Evolutionary conservation across 2,113 vertebrate species (phyloP), one percentile per base, ranked within the genome.

Genomic region (Microcebus ravelobensis): DNA sequence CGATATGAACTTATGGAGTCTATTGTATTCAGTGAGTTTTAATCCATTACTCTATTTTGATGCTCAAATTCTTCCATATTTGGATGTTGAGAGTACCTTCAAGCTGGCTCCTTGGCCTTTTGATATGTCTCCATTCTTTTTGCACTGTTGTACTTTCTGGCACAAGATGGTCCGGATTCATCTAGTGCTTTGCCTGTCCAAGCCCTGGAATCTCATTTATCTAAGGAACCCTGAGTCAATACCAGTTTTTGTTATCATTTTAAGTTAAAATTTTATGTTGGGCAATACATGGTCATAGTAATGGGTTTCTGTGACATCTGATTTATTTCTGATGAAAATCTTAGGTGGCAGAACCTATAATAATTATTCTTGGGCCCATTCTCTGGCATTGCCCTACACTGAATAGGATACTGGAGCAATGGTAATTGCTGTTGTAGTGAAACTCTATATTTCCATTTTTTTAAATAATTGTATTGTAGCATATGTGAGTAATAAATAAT

Each of bases 321-420:
- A 50, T 68, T 87, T 87, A 71, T 74, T 65, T 92, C 57, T 81
- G 27, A 8, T 92, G 74, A 76, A 95, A 88, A 88, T 59, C 31
- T 36, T 82, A 59, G 6, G 11, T 90, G 61, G 14, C 48, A 59
- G 57, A 85, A 77, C 17, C 61, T 85, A 31, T 84, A 25, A 48
- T 68, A 73, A 70, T 39, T 29, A 52, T 27, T 91, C 7, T 82
- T 36, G 50, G 25, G 39, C 57, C 57, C 34, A 5, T 81, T 92
- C 31, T 71, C 71, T 87, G 39, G 15, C 29, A 45, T 80, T 90
- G 21, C n/a, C 31, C 27, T 57, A 12, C 12, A 65, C 21, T 74
- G 15, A 87, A 27, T 48, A 52, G 36, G 45, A 36, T 36, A 23
- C 23, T 76, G 39, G 15, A 68, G 31, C 36, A 59, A 1, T 48